A percentile compares a stretch with the other conserved stretches of the same genome.
Evolutionary conservation across 2,888 invertebrate species (phyloP).

Genomic region (Argyra leucocephala): DNA sequence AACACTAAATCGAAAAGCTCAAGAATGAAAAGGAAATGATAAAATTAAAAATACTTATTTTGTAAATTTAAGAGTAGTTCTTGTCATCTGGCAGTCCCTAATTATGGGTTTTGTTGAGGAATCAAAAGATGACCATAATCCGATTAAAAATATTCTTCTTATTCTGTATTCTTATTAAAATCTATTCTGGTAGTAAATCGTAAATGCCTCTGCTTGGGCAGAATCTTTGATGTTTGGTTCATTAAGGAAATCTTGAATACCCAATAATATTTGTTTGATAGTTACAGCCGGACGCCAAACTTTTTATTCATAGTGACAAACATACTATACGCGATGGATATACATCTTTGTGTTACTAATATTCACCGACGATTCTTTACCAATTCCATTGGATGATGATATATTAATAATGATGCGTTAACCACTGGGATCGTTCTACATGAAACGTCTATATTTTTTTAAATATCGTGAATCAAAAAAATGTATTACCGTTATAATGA

Average conservation of each 20-base stretch:
- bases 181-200: constrained; percentile 94
- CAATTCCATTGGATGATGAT: too few species aligned
- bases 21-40: not conserved
- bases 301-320: constrained; percentile 88
- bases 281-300: constrained; percentile 99
- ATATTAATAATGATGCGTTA: too few species aligned
- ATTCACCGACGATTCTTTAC: too few species aligned
- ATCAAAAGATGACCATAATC: not conserved
- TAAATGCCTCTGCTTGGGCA: constrained; percentile 98
- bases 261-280: constrained; percentile 94
- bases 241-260: constrained; percentile 93
- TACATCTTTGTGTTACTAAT: too few species aligned
- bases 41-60: constrained; percentile 1
- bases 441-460: too few species aligned
- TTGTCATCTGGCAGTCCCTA: not conserved
- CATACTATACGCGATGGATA: constrained; percentile 76
- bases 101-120: not conserved
- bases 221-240: constrained; percentile 99
- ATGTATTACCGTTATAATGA: too few species aligned
- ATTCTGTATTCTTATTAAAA: constrained; percentile 84
- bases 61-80: not conserved
- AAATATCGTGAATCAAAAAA: too few species aligned
- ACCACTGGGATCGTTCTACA: too few species aligned
- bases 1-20: not conserved
- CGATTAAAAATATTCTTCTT: constrained; percentile 31